phyloP scores from a whole-genome alignment of 2,113 vertebrate species.

The Pyxicephalus adspersus region DNA sequence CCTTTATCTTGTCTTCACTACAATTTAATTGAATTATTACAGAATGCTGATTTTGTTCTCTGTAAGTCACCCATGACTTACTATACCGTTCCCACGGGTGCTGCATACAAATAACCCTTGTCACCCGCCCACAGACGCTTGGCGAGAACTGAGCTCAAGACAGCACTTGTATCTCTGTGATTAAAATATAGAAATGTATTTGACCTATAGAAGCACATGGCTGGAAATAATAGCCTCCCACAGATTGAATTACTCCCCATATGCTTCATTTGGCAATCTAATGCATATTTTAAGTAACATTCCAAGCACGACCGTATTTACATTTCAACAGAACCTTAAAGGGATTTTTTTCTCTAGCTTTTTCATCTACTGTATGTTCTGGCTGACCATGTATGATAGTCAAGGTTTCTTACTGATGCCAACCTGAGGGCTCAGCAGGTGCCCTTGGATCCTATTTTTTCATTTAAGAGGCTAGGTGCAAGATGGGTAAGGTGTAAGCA shows the following conservation, averaged over 20 bases:
- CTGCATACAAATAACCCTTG: constrained; percentile 38
- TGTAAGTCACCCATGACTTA: constrained; percentile 49
- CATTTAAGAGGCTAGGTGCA: too few species aligned
- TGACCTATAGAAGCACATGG: constrained; percentile 13
- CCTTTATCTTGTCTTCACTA: constrained; percentile 38
- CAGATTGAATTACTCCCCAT: constrained; percentile 26
- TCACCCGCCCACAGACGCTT: not conserved
- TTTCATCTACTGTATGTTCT: not conserved
- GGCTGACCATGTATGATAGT: not conserved
- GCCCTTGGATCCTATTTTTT: too few species aligned
- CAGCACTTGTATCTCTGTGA: not conserved
- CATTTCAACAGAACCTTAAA: not conserved
- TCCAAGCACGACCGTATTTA: not conserved
- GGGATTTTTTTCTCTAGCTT: not conserved
- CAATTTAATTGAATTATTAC: constrained; percentile 57
- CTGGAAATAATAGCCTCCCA: constrained; percentile 34
- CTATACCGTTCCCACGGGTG: constrained; percentile 4
- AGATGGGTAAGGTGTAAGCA: too few species aligned
- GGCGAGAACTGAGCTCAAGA: not conserved
- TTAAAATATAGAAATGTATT: constrained; percentile 21
- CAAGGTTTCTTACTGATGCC: too few species aligned
- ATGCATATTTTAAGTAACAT: constrained; percentile 22
- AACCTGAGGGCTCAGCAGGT: too few species aligned
- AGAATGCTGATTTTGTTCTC: constrained; percentile 52
- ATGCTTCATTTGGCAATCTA: constrained; percentile 35